Evolutionary conservation across 2,888 invertebrate genomes (phyloP).

Genomic region (Halictus quadricinctus): DNA sequence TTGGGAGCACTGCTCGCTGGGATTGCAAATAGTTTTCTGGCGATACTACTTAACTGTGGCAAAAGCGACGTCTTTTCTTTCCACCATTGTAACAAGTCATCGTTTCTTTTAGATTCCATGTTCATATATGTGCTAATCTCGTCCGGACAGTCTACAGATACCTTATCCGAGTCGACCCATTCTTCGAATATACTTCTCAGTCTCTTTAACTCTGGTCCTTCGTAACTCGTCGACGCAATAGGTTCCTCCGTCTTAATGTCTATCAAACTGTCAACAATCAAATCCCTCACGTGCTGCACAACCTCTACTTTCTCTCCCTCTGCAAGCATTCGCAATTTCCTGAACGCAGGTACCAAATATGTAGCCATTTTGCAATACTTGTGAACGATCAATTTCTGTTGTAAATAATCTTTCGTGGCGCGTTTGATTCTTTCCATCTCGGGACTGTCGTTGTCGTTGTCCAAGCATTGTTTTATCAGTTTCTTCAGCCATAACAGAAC

Average conservation of each 20-base stretch:
- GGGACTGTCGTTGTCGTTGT: background rate
- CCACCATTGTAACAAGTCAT: slow-evolving; percentile 1
- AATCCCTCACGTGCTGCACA: background rate
- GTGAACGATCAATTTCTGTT: background rate
- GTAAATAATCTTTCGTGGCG: background rate
- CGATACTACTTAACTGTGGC: slow-evolving; percentile 1
- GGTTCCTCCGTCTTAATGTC: background rate
- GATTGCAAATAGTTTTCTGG: slow-evolving; percentile 9
- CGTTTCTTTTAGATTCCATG: background rate
- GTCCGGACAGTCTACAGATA: background rate
- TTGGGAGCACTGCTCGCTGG: slow-evolving; percentile 15
- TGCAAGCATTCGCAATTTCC: background rate
- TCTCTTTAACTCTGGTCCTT: slow-evolving; percentile 1
- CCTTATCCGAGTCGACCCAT: background rate
- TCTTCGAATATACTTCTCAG: background rate
- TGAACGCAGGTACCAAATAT: background rate
- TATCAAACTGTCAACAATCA: background rate
- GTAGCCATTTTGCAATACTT: slow-evolving; percentile 5
- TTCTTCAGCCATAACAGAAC: background rate
- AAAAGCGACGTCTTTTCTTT: background rate
- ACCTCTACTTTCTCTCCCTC: background rate
- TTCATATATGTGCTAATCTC: background rate
- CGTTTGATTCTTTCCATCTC: slow-evolving; percentile 4
- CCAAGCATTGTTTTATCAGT: background rate
- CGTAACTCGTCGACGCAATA: background rate